Percentiles rank a stretch among this genome's conserved stretches.
phyloP scores from a whole-genome alignment of 2,888 invertebrate genomes.

The Eristalis intricaria region DNA sequence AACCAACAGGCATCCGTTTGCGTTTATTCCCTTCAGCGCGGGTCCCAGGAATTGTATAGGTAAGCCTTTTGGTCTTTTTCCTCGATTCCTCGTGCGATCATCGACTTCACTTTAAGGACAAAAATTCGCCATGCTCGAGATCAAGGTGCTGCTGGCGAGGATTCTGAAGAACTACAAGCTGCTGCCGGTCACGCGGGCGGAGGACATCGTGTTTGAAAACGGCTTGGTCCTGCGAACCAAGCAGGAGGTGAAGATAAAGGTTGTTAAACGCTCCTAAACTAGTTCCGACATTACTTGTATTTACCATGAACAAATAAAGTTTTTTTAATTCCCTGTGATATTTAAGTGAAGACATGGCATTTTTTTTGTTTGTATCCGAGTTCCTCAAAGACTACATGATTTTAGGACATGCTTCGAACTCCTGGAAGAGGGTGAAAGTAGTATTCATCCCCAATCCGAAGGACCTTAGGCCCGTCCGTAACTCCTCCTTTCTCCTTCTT shows the following conservation, averaged over 20 bases:
- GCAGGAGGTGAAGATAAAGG: constrained; percentile 78
- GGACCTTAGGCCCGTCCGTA: too few species aligned
- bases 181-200: constrained; percentile 81
- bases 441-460: too few species aligned
- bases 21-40: constrained; percentile 87
- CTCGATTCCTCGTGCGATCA: not conserved
- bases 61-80: constrained; percentile 74
- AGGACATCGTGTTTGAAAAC: constrained; percentile 80
- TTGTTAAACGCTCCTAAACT: constrained; percentile 60
- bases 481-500: too few species aligned
- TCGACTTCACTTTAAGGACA: constrained; percentile 82
- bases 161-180: constrained; percentile 83
- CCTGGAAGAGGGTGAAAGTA: too few species aligned
- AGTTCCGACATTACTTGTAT: not conserved
- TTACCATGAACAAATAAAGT: not conserved
- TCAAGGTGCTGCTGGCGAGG: constrained; percentile 84
- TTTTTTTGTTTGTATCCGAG: too few species aligned
- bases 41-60: constrained; percentile 87
- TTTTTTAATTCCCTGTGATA: constrained; percentile 36
- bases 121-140: constrained; percentile 86
- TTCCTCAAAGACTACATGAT: too few species aligned
- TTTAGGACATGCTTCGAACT: too few species aligned
- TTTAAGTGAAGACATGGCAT: not conserved
- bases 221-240: constrained; percentile 82
- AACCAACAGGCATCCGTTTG: constrained; percentile 83